Evolutionary conservation across 2,888 invertebrate genomes (phyloP).

Genomic region (Blastobasis lacticolella): DNA sequence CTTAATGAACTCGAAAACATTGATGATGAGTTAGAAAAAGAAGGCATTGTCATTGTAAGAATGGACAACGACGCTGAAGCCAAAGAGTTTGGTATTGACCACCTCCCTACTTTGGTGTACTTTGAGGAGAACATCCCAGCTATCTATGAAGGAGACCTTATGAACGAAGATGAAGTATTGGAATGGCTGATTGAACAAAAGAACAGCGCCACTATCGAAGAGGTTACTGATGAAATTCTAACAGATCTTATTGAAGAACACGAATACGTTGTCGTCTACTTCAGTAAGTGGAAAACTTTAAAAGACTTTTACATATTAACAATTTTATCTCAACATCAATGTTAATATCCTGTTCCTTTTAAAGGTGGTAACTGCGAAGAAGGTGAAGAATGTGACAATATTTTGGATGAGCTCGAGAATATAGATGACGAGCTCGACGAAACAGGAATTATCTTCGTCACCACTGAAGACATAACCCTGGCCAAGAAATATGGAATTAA

Average conservation of each 20-base stretch:
- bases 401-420: constrained; percentile 89
- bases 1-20: constrained; percentile 93
- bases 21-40: constrained; percentile 91
- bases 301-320: not conserved
- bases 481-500: constrained; percentile 92
- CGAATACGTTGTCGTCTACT: constrained; percentile 95
- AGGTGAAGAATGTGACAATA: constrained; percentile 89
- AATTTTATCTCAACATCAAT: not conserved
- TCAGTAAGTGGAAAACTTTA: constrained; percentile 78
- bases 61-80: constrained; percentile 93
- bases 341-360: constrained; percentile 13
- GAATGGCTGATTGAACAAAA: constrained; percentile 92
- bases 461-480: constrained; percentile 86
- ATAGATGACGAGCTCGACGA: constrained; percentile 95
- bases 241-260: constrained; percentile 89
- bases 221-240: constrained; percentile 93
- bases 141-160: constrained; percentile 91
- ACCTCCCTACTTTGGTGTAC: constrained; percentile 88
- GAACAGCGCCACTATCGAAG: constrained; percentile 92
- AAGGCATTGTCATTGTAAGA: constrained; percentile 91
- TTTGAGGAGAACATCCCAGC: constrained; percentile 94
- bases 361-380: constrained; percentile 88
- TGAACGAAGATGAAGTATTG: constrained; percentile 94
- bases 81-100: constrained; percentile 92
- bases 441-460: constrained; percentile 94